phyloP scores from a whole-genome alignment of 2,888 invertebrate genomes.

The Drosophila meridiana region DNA sequence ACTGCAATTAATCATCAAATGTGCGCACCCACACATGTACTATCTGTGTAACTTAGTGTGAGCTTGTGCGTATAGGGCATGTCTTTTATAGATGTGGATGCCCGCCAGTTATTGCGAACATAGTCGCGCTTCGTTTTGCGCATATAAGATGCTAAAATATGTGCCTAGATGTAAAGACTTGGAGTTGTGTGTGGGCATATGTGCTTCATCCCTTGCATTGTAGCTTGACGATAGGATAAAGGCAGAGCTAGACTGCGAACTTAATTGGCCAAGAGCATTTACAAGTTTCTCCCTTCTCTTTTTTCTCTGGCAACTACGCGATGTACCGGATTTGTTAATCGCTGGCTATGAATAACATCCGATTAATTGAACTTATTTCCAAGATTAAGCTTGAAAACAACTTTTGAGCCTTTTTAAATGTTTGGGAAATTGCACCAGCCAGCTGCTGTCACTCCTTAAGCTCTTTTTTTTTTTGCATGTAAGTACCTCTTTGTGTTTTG shows the following conservation, averaged over 20 bases:
- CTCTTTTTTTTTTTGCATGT: neutral
- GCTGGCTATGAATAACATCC: neutral
- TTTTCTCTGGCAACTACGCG: neutral
- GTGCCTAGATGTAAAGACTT: conserved; percentile 10
- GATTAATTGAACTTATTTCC: neutral
- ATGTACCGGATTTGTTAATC: neutral
- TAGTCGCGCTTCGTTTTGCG: conserved; percentile 39
- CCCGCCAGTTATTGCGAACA: conserved; percentile 24
- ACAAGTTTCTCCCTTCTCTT: neutral
- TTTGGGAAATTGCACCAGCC: neutral
- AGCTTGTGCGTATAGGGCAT: conserved; percentile 15
- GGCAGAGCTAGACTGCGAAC: neutral
- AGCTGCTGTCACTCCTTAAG: neutral
- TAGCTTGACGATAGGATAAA: neutral
- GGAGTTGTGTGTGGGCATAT: neutral
- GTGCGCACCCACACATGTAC: conserved; percentile 51
- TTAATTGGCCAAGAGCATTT: neutral
- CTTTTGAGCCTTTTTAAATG: neutral
- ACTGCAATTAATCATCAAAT: conserved; percentile 83
- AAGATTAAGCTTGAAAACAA: neutral
- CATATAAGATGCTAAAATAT: conserved; percentile 40
- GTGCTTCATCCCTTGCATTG: conserved; percentile 6
- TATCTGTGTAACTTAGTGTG: conserved; percentile 12
- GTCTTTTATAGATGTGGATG: conserved; percentile 50
- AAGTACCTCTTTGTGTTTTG: neutral